Evolutionary conservation across 1,140 invertebrate species (phyloP).

Genomic region (Drosophila albomicans): DNA sequence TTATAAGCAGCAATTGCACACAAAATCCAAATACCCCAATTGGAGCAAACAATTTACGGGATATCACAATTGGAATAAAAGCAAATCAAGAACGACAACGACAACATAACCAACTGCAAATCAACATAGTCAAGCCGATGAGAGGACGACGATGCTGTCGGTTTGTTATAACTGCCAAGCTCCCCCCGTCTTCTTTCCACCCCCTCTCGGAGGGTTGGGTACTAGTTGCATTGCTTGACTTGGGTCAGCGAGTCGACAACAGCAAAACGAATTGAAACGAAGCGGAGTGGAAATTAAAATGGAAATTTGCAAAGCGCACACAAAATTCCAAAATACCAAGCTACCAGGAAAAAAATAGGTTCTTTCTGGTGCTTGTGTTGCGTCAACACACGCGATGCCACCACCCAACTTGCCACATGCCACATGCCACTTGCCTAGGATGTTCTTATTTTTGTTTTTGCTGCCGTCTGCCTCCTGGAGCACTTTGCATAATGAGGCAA

Average conservation of each 20-base stretch:
- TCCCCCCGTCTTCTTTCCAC: not conserved
- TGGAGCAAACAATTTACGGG: not conserved
- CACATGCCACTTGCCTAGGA: not conserved
- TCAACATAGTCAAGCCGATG: slow-evolving; percentile 41
- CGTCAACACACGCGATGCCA: slow-evolving; percentile 25
- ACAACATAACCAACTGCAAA: slow-evolving; percentile 49
- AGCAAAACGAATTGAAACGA: slow-evolving; percentile 1
- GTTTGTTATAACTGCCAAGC: slow-evolving; percentile 59
- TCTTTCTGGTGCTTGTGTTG: slow-evolving; percentile 13
- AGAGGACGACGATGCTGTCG: slow-evolving; percentile 43
- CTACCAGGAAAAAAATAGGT: slow-evolving; percentile 46
- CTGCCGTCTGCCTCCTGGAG: slow-evolving; percentile 2
- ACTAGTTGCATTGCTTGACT: slow-evolving; percentile 57
- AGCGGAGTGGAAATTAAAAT: slow-evolving; percentile 51
- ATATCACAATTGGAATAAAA: slow-evolving; percentile 1
- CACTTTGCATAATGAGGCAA: slow-evolving; percentile 78
- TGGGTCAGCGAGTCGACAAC: slow-evolving; percentile 20
- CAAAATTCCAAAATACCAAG: slow-evolving; percentile 63
- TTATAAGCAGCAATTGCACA: not conserved
- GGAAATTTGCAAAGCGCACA: slow-evolving; percentile 58
- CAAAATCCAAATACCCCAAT: not conserved
- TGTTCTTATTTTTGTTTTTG: no score
- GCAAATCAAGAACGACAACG: slow-evolving; percentile 26
- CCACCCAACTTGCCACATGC: not conserved
- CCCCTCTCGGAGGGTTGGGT: no score